Percentiles rank a stretch among this genome's conserved stretches.
Conservation (phyloP, 2,113 vertebrate species). For the Cavia aperea region DNA sequence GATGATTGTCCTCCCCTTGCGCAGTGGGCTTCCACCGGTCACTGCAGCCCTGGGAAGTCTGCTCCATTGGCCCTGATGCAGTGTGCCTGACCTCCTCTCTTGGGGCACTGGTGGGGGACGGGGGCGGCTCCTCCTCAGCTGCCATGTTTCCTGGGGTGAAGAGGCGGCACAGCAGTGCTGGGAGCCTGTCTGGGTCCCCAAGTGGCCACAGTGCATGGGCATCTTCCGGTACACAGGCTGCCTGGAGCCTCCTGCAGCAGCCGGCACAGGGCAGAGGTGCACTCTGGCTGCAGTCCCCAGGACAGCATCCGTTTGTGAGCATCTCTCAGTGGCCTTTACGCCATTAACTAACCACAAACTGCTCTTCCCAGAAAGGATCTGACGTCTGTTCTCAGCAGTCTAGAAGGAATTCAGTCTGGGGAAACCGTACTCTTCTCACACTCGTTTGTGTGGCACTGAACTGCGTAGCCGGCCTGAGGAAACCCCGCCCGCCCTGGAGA, state of each 20-base stretch:
- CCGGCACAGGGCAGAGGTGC: neutral
- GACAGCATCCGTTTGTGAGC: neutral
- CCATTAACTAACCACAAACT: neutral
- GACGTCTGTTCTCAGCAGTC: neutral
- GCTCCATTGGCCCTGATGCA: neutral
- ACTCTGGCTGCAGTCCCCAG: neutral
- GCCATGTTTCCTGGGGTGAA: neutral
- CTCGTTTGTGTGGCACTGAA: neutral
- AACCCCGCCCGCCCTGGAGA: accelerated
- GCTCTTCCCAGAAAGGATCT: neutral
- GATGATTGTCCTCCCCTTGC: neutral
- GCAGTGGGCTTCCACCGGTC: neutral
- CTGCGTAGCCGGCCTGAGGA: neutral
- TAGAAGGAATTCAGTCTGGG: neutral
- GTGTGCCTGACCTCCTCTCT: neutral
- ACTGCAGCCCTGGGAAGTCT: neutral
- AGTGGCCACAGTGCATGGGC: neutral
- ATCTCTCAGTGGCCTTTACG: neutral
- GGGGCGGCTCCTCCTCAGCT: neutral
- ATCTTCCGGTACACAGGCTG: neutral
- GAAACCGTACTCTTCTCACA: neutral
- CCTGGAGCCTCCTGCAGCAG: neutral
- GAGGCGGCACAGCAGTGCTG: too few relatives aligned
- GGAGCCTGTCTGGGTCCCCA: neutral
- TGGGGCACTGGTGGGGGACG: neutral